Base-by-base conservation (phyloP, 1,140 invertebrate genomes). In the Luehdorfia chinensis region DNA sequence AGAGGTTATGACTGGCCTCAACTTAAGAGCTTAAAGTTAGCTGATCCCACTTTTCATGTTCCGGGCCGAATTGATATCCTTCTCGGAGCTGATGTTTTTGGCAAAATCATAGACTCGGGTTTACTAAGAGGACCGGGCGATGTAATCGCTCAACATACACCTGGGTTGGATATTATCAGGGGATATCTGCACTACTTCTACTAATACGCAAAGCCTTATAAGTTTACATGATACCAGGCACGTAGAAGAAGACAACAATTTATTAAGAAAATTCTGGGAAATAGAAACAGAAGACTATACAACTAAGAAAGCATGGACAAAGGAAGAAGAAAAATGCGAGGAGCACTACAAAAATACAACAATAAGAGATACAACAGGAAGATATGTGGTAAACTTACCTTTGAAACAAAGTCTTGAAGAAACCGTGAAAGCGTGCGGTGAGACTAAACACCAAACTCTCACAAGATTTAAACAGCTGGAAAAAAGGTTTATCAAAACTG, bases 221-320 rank as follows among this genome's bases (percentile, higher is more conserved):
- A 49, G 28, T 30, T 33, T 46, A 43, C 39, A 55, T 43, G 18
- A 52, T 14, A 47, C 46, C 30, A 46, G 45, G 27, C 49, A 46
- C 15, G 30, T 53, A 37, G 21, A 28, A 49, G 43, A 58, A 55
- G 55, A 63, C 11, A 55, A 59, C 33, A 31, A 59, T 33, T 34
- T 55, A 44, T 47, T 65, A 31, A 61, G 23, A 50, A 50, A 31
- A 13, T 64, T 65, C 25, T 61, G 62, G 62, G 58, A 65, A 50
- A 32, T 60, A 33, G 59, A 66, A 48, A 43, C 46, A 47, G 54
- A 52, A 4, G 23, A 23, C 37, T 49, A 55, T 13, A 52, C 21
- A 30, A 54, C 19, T 14, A 51, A 28, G 18, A 51, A 50, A 31
- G 6, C 39, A 48, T 47, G 33, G 23, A 49, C 55, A 32, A 50